These are phyloP conservation scores for Arge pagana DNA, from an alignment of 2,888 invertebrate genomes.

Conservation along the genomic window DNA sequence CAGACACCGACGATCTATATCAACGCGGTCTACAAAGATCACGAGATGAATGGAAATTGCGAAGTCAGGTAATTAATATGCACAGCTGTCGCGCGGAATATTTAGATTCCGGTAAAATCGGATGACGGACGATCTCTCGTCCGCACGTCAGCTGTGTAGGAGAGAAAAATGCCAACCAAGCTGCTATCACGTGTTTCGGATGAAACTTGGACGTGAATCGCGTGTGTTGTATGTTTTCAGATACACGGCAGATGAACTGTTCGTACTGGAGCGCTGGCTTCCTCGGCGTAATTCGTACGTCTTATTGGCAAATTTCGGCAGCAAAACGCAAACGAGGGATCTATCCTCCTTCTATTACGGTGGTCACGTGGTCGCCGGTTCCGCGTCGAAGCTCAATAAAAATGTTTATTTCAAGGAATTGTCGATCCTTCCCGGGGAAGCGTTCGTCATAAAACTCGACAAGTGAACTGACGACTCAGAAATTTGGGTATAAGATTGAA, in stretches of 20 bases:
- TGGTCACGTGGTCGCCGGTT: conserved; percentile 67
- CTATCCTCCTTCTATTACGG: conserved; percentile 78
- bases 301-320: conserved; percentile 75
- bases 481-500: conserved; percentile 13
- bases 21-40: conserved; percentile 71
- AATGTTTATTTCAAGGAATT: conserved; percentile 63
- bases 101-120: no score
- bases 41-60: conserved; percentile 67
- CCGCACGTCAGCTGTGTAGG: no score
- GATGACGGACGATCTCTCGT: no score
- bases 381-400: conserved; percentile 54
- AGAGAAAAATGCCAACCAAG: no score
- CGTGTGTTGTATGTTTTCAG: conserved; percentile 52
- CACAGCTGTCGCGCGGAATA: no score
- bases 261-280: conserved; percentile 78
- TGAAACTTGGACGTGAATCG: no score
- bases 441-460: conserved; percentile 67
- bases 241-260: conserved; percentile 65
- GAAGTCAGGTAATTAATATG: conserved; percentile 63
- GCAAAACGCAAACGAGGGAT: conserved; percentile 66
- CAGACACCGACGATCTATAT: conserved; percentile 75
- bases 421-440: conserved; percentile 65
- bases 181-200: no score
- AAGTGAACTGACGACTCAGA: conserved; percentile 56
- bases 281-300: conserved; percentile 79